Base-by-base conservation (phyloP, 2,797 vertebrate species). In the Carcharodon carcharias region DNA sequence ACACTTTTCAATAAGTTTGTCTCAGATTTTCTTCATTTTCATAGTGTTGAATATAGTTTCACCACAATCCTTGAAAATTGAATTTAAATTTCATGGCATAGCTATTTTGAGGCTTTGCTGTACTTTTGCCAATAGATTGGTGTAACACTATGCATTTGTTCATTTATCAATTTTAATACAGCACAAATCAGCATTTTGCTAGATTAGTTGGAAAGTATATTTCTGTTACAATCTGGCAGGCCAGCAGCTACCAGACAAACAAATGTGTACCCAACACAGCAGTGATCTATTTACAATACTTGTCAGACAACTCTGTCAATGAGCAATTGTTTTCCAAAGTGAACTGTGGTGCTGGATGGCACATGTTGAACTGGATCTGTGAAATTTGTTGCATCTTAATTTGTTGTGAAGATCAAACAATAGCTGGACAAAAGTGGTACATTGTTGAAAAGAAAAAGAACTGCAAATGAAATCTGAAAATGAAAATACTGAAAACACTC, bases 311-410 rank as follows among this genome's bases (percentile, higher is more conserved):
- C n/a, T 63, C 14, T 45, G n/a, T 93, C 91, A 93, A 67, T 93
- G 91, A 26, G 8, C n/a, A 93, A 45, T 45, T 67, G 63, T 93
- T n/a, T 93, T 45, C n/a, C 21, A 67, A 4, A 2, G 61, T 0
- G 21, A 40, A 45, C 40, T 11, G 11, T 67, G 18, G 31, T 45
- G 91, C 40, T 93, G 21, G 23, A 12, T 65, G 61, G 91, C 21
- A 40, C 61, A 40, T 67, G 91, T 65, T 93, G 91, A 67, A 65
- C 45, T 93, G 18, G n/a, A 9, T 67, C n/a, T 67, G 91, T 40
- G 91, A 91, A 40, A 93, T 93, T 93, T 91, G 56, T 91, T 93
- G 91, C 91, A 93, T 93, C 18, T 67, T 54, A 65, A 65, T 93
- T 65, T 93, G 91, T 58, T 91, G 56, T 85, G 82, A 85, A 50